phyloP scores from a whole-genome alignment of 2,888 invertebrate genomes.

The Trilocha varians region DNA sequence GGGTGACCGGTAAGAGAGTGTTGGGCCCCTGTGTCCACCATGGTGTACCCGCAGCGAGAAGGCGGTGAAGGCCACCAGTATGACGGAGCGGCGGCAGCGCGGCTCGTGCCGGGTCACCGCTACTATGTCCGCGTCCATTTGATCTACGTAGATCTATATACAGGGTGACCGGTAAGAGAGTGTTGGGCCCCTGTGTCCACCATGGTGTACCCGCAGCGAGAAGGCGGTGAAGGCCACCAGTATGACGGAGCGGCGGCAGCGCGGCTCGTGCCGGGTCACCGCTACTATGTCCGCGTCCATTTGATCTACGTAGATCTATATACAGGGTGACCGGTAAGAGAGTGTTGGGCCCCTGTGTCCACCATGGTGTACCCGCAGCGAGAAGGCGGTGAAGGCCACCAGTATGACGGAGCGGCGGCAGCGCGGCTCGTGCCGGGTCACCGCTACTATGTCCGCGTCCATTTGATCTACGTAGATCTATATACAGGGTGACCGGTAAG shows the following conservation, averaged over 20 bases:
- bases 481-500: background rate
- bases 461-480: slow-evolving; percentile 97
- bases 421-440: slow-evolving; percentile 92
- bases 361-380: too few relatives aligned
- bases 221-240: slow-evolving; percentile 78
- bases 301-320: slow-evolving; percentile 96
- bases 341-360: too few relatives aligned
- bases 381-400: slow-evolving; percentile 67
- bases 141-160: slow-evolving; percentile 94
- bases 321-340: background rate
- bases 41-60: too few relatives aligned
- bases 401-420: slow-evolving; percentile 89
- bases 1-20: too few relatives aligned
- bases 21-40: too few relatives aligned
- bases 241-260: slow-evolving; percentile 86
- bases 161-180: background rate
- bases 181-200: too few relatives aligned
- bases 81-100: slow-evolving; percentile 84
- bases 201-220: too few relatives aligned
- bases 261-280: slow-evolving; percentile 93
- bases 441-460: slow-evolving; percentile 90
- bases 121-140: slow-evolving; percentile 92
- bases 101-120: slow-evolving; percentile 97
- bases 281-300: slow-evolving; percentile 93
- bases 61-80: slow-evolving; percentile 84